A percentile compares a stretch with the other conserved stretches of the same genome.
phyloP scores from a whole-genome alignment of 2,113 vertebrate genomes.

The Monopterus albus region DNA sequence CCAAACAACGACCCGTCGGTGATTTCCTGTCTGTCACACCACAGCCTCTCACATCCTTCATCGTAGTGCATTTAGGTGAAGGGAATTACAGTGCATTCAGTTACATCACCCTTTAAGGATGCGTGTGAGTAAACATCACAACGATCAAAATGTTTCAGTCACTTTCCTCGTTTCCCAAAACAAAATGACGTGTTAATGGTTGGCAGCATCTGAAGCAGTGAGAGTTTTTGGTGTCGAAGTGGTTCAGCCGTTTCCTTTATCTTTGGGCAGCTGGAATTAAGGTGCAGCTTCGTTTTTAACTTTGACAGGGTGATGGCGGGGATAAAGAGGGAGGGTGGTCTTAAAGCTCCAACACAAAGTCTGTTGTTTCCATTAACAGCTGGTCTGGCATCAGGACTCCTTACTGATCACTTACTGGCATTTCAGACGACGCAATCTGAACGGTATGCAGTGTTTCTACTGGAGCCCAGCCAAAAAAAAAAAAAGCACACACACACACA shows the following conservation, averaged over 20 bases:
- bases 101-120: neutral
- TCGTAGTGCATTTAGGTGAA: slow-evolving; percentile 41
- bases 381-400: slow-evolving; percentile 22
- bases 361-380: slow-evolving; percentile 27
- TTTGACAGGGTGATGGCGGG: slow-evolving; percentile 14
- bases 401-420: slow-evolving; percentile 1
- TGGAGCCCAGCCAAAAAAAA: slow-evolving; percentile 15
- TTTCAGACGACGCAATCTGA: slow-evolving; percentile 33
- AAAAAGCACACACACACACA: neutral
- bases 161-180: neutral
- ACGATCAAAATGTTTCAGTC: slow-evolving; percentile 28
- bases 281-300: slow-evolving; percentile 63
- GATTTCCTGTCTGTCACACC: too few relatives aligned
- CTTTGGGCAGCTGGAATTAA: slow-evolving; percentile 77
- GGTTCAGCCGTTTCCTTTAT: slow-evolving; percentile 51
- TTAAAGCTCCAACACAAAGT: slow-evolving; percentile 48
- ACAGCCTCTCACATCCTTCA: neutral
- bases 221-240: slow-evolving; percentile 41
- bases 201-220: slow-evolving; percentile 58
- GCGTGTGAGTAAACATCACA: slow-evolving; percentile 23
- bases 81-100: neutral
- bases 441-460: slow-evolving; percentile 40
- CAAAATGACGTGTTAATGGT: slow-evolving; percentile 21
- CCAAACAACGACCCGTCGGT: neutral
- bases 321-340: neutral